Evolutionary conservation across 2,888 invertebrate species (phyloP), one percentile per base, ranked within the genome.

Genomic region (Brachyopa scutellaris): DNA sequence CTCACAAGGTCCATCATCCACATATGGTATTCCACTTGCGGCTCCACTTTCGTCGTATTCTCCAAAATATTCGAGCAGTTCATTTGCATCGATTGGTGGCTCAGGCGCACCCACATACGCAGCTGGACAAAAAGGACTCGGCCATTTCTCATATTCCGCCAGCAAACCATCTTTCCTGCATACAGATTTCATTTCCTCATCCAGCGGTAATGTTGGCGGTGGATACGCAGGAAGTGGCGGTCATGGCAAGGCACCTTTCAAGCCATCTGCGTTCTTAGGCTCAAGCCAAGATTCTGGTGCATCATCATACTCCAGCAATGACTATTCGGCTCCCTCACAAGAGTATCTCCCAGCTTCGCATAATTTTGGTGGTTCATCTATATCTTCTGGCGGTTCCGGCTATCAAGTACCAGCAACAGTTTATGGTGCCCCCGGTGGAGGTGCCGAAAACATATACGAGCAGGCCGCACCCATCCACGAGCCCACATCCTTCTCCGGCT

Each of bases 231-330:
- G 42, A 72, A 82, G 19, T 11, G 45, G 53, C 11, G 38, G 64
- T 5, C 80, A 84, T 42, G 74, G 64, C 23, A 86, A 88, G 70
- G 87, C 87, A 0, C 89, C 90, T 0, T 90, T 90, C 72, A 88
- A 88, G 61, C 90, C 90, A n/a, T 90, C 90, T 15, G 85, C 87
- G 13, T 90, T 90, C 40, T 72, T 90, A 31, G 90, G 89, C 2
- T 87, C 88, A 67, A 88, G 87, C 31, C 88, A 88, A 49, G 89
- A 89, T 64, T n/a, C 78, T 0, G 84, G 85, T 8, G 13, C 66
- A 9, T 82, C 66, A 9, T 82, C 82, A 42, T 82, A 82, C 40
- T 66, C 77, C 47, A 70, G 59, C 40, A 77, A 72, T 9, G 77
- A 70, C 6, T 82, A 82, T 9, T 7, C 72, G 0, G 64, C 70